Base-by-base conservation (phyloP, 2,113 vertebrate genomes). In the Dolichallabes microphthalmus region DNA sequence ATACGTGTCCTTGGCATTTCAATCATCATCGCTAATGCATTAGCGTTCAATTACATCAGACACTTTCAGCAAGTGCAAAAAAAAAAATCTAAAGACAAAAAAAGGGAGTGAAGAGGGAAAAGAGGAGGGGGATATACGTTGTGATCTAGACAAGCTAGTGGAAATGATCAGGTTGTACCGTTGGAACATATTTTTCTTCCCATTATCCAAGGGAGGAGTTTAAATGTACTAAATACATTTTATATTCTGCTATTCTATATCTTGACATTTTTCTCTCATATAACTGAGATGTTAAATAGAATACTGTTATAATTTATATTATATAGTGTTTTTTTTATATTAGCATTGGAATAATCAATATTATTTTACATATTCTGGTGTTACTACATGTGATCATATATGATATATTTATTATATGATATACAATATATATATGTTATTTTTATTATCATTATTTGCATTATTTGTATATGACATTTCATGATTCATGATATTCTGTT, bases 1-100 rank as follows among this genome's bases (percentile, higher is more conserved):
- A 87, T 87, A 81, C 83, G 69, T 87, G 92, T 89, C 86, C 82
- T 88, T 89, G 61, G 84, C 88, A 82, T 90, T 88, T 88, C 88
- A 88, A 87, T 88, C 75, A 86, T 83, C 84, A 85, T 86, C 84
- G 64, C 85, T 87, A 86, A 87, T 90, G 85, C 84, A 90, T 88
- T 83, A 87, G 83, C 68, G 87, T 86, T 90, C 84, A 86, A 86
- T 88, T 87, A 87, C 80, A 86, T 86, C 63, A 83, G 69, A 86
- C 87, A 85, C 87, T 80, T 82, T 79, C 63, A 71, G 74, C 78
- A 66, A 79, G 57, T 73, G 63, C 76, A 80, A 83, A 77, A 77
- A 77, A 76, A 76, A 77, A 39, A 71, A 81, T 81, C 82, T 86
- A 71, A 85, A 87, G 82, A 87, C 78, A 87, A 89, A 87, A 83